Base-by-base conservation (phyloP, 2,888 invertebrate genomes). In the Esperia sulphurella region DNA sequence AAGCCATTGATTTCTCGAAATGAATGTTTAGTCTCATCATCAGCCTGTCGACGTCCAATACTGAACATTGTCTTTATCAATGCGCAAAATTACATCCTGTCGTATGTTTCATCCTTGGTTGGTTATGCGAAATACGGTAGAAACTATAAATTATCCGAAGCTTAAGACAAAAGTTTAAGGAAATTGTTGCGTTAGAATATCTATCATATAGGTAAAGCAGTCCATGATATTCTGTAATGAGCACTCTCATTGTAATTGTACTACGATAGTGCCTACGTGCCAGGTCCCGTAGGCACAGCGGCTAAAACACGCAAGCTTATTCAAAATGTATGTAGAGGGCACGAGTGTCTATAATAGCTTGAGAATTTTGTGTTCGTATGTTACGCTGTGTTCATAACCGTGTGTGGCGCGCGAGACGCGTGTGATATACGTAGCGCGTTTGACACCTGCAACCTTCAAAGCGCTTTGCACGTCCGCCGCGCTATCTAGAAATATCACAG, bases 391-490 rank as follows among this genome's bases (percentile, higher is more conserved):
- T 14, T 13, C 33, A 29, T 7, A 37, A 3, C 12, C n/a, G 33
- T 48, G 46, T 45, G 42, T 37, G 50, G 39, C 41, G 13, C 21
- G 28, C 41, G 42, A 45, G 41, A 50, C 47, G 45, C 39, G 43
- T 52, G 50, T 70, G 71, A 75, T 71, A 66, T 71, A 73, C 71
- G 64, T 59, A 70, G 60, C 61, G 55, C 56, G 64, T 73, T 68
- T 72, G 76, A 72, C 75, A 76, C 72, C 66, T 68, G 67, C 67
- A 71, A 74, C 71, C 71, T 56, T 60, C 41, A 35, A n/a, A 41
- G 35, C 41, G 41, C 21, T 33, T 47, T 57, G 59, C 59, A 48
- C 49, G 49, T 50, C 21, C 28, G 21, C 21, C 5, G 21, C 21
- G 21, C 21, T 21, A 21, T 21, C 21, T 21, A 21, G 3, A 21